Conservation (phyloP, 2,113 vertebrate species). For the Petrocephalus microphthalmus region DNA sequence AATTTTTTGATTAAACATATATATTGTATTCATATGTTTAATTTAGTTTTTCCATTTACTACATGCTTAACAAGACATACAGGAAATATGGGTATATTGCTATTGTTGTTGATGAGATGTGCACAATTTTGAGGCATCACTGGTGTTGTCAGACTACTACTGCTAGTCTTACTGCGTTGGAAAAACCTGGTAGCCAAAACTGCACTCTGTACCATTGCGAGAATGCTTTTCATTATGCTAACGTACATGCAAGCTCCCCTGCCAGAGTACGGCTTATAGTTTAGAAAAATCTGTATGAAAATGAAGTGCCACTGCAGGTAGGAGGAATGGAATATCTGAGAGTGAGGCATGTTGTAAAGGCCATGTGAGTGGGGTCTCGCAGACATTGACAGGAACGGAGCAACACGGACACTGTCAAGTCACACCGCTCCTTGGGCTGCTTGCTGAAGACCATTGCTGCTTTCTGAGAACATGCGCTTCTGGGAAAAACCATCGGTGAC, state of each 20-base stretch:
- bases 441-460: neutral
- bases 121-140: neutral
- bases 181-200: neutral
- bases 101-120: neutral
- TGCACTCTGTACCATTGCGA: neutral
- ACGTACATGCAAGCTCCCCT: neutral
- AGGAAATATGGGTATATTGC: neutral
- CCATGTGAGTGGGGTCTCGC: neutral
- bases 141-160: neutral
- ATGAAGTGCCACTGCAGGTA: neutral
- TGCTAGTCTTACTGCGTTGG: neutral
- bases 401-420: neutral
- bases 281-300: neutral
- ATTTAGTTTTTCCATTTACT: neutral
- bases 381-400: neutral
- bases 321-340: constrained; percentile 4
- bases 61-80: neutral
- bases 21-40: neutral
- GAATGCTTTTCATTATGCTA: neutral
- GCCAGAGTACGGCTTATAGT: neutral
- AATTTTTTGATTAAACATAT: neutral
- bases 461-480: neutral
- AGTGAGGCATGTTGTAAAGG: neutral
- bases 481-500: neutral
- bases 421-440: neutral